phyloP scores from a whole-genome alignment of 2,113 vertebrate genomes.

The Ceyx margarethae region DNA sequence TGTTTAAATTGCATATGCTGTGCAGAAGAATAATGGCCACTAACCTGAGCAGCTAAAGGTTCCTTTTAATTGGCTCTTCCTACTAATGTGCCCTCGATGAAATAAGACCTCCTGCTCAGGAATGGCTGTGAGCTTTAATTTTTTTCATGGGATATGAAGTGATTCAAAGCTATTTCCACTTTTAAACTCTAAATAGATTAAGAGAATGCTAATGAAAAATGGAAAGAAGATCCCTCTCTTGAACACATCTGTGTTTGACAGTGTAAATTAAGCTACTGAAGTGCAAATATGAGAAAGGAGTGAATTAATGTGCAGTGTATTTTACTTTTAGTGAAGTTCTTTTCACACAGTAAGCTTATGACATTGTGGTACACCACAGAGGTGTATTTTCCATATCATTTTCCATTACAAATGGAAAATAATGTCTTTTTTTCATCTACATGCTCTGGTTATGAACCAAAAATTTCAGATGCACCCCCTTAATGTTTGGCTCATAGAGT shows the following conservation, averaged over 20 bases:
- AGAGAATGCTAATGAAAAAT: not conserved
- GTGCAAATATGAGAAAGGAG: rapidly evolving
- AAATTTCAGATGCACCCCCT: not conserved
- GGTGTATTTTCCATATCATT: not conserved
- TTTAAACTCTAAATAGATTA: not conserved
- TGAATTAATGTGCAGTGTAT: not conserved
- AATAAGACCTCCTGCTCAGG: not conserved
- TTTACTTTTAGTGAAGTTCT: not conserved
- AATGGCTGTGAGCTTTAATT: conserved; percentile 21
- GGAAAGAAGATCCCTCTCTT: not conserved
- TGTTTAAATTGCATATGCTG: not conserved
- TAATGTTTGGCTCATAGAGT: not conserved
- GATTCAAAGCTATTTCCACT: not conserved
- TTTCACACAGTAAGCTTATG: not conserved
- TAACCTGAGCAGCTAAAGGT: conserved; percentile 34
- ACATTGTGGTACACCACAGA: not conserved
- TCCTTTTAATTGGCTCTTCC: conserved; percentile 53
- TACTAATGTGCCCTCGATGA: not conserved
- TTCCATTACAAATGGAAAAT: not conserved
- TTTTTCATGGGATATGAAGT: conserved; percentile 2
- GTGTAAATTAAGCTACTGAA: not conserved
- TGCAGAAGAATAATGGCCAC: conserved; percentile 8
- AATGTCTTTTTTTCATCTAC: not conserved
- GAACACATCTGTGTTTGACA: not conserved
- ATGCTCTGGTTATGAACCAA: not conserved